phyloP scores from a whole-genome alignment of 2,888 invertebrate species.

The Drosophila quasianomalipes region DNA sequence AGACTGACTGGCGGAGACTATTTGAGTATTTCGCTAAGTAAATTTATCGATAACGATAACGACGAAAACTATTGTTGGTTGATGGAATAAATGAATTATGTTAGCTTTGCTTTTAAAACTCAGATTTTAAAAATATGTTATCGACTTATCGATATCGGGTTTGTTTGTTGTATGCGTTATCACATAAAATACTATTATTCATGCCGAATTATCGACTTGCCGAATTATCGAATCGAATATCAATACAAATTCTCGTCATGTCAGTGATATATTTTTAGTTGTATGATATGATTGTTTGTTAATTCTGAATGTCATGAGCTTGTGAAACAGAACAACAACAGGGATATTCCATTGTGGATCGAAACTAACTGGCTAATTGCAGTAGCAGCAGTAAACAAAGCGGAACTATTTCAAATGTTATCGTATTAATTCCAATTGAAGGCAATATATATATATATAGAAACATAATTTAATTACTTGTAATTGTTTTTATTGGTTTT shows the following conservation, averaged over 20 bases:
- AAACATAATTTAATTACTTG: constrained; percentile 12
- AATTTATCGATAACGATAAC: constrained; percentile 26
- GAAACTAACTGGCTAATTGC: background rate
- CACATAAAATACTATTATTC: background rate
- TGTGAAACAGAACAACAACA: constrained; percentile 10
- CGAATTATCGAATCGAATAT: constrained; percentile 1
- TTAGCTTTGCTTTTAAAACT: background rate
- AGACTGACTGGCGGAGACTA: constrained; percentile 13
- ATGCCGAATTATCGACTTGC: background rate
- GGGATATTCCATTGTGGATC: constrained; percentile 24
- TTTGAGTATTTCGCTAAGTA: background rate
- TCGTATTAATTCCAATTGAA: constrained; percentile 5
- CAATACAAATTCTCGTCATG: constrained; percentile 7
- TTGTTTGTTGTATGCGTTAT: background rate
- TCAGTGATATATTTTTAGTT: constrained; percentile 53
- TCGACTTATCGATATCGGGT: constrained; percentile 34
- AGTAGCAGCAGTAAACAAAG: constrained; percentile 10
- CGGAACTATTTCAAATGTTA: constrained; percentile 12
- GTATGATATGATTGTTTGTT: constrained; percentile 68
- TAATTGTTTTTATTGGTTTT: constrained; percentile 21
- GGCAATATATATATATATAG: background rate
- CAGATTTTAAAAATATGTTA: constrained; percentile 20
- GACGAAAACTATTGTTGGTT: constrained; percentile 16
- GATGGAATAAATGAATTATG: background rate
- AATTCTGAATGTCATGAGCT: constrained; percentile 61